Evolutionary conservation across 1,140 invertebrate species (phyloP).

Genomic region (Dinoponera quadriceps): DNA sequence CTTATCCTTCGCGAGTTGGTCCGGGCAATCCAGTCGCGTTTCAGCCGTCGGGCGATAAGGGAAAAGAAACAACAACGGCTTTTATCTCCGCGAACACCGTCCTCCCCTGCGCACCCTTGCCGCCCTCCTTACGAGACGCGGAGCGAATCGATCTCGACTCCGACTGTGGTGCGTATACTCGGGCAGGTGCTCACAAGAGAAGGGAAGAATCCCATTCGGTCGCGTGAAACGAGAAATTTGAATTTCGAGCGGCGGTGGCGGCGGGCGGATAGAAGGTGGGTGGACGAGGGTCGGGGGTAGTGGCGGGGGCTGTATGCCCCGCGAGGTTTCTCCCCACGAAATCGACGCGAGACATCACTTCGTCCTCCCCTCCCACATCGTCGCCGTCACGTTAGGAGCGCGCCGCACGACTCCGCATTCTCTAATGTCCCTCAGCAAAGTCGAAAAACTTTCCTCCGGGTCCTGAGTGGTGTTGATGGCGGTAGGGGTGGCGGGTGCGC

Average conservation of each 20-base stretch:
- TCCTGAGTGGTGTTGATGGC: slow-evolving; percentile 70
- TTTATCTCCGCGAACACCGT: slow-evolving; percentile 62
- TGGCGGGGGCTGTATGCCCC: slow-evolving; percentile 40
- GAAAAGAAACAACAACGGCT: slow-evolving; percentile 47
- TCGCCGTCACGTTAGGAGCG: neutral
- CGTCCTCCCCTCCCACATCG: neutral
- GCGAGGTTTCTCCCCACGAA: slow-evolving; percentile 65
- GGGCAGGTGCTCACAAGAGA: slow-evolving; percentile 67
- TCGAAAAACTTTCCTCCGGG: slow-evolving; percentile 81
- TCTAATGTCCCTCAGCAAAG: slow-evolving; percentile 80
- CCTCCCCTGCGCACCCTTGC: neutral
- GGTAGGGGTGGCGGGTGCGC: slow-evolving; percentile 41
- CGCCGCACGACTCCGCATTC: slow-evolving; percentile 50
- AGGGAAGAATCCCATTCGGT: slow-evolving; percentile 72
- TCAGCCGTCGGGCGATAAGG: slow-evolving; percentile 16
- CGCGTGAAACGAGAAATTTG: slow-evolving; percentile 73
- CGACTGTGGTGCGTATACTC: slow-evolving; percentile 51
- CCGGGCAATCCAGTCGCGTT: slow-evolving; percentile 37
- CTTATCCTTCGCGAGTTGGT: slow-evolving; percentile 27
- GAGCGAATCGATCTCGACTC: slow-evolving; percentile 70
- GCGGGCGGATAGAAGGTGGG: neutral
- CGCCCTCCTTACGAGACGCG: slow-evolving; percentile 47
- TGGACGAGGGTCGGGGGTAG: neutral
- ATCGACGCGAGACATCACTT: slow-evolving; percentile 68
- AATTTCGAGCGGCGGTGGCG: slow-evolving; percentile 61